Percentiles rank a stretch among this genome's conserved stretches.
phyloP scores from a whole-genome alignment of 2,888 invertebrate genomes.

The Himalopsyche japonica region DNA sequence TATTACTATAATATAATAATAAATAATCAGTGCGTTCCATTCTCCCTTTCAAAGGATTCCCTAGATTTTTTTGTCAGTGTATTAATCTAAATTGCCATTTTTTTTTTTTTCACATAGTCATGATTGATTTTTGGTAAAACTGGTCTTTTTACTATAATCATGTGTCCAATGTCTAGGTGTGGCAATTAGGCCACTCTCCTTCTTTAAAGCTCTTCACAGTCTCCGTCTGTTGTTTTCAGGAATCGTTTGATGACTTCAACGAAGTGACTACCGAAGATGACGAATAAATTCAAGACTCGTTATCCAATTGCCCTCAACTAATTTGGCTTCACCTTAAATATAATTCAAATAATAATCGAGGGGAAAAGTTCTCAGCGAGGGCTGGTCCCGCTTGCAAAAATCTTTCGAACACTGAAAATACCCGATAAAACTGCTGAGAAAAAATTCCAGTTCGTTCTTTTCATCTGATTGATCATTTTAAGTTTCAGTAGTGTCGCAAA shows the following conservation, averaged over 20 bases:
- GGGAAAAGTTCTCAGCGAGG: not conserved
- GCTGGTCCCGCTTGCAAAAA: not conserved
- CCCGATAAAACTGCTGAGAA: not conserved
- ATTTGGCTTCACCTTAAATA: not conserved
- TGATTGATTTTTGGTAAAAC: not conserved
- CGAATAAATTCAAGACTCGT: not conserved
- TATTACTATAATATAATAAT: too few relatives aligned
- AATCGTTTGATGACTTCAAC: conserved; percentile 25
- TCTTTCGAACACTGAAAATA: too few relatives aligned
- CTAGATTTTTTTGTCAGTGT: too few relatives aligned
- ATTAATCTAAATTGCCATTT: too few relatives aligned
- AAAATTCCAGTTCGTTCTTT: not conserved
- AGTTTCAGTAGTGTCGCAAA: too few relatives aligned
- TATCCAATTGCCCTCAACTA: not conserved
- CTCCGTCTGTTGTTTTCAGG: conserved; percentile 26
- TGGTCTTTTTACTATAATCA: not conserved
- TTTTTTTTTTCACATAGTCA: too few relatives aligned
- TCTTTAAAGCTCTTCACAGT: conserved; percentile 5
- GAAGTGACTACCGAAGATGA: not conserved
- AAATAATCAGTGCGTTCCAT: too few relatives aligned
- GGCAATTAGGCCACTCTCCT: conserved; percentile 7
- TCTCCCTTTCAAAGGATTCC: too few relatives aligned
- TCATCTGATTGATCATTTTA: too few relatives aligned
- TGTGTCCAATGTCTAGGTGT: not conserved
- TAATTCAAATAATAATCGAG: not conserved